Conservation (phyloP, 2,113 vertebrate genomes). For the Anseranas semipalmata region DNA sequence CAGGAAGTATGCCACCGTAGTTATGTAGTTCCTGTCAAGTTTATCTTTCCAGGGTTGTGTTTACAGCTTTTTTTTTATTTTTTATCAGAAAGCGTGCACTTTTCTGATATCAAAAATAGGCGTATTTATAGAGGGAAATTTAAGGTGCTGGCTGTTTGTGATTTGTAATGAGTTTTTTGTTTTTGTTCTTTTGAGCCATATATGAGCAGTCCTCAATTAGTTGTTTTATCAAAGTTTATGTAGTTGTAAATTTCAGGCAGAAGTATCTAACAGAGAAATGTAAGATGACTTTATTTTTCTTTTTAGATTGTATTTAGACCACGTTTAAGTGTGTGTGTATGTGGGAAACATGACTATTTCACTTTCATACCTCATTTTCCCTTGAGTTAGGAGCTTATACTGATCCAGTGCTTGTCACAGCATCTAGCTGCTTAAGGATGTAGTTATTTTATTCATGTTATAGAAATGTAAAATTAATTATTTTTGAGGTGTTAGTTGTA, state of each 20-base stretch:
- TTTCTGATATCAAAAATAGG: background rate
- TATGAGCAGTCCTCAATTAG: background rate
- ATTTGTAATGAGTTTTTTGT: background rate
- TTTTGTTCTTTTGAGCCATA: background rate
- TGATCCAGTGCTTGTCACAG: background rate
- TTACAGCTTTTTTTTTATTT: background rate
- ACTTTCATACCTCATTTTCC: background rate
- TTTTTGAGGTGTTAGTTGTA: background rate
- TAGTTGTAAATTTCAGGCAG: background rate
- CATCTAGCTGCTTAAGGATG: background rate
- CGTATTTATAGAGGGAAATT: background rate
- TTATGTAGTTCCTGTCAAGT: constrained; percentile 53
- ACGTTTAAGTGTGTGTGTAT: background rate
- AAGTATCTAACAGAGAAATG: background rate
- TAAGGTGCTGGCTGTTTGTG: background rate
- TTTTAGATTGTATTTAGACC: background rate
- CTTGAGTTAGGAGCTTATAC: background rate
- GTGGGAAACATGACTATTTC: background rate
- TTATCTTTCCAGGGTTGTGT: constrained; percentile 19
- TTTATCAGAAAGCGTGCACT: background rate
- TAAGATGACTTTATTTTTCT: background rate
- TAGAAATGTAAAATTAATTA: background rate
- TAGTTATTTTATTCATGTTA: background rate
- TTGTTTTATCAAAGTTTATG: background rate
- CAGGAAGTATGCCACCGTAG: constrained; percentile 25